Conservation (phyloP, 2,888 invertebrate species). For the Ceratothoa steindachneri region DNA sequence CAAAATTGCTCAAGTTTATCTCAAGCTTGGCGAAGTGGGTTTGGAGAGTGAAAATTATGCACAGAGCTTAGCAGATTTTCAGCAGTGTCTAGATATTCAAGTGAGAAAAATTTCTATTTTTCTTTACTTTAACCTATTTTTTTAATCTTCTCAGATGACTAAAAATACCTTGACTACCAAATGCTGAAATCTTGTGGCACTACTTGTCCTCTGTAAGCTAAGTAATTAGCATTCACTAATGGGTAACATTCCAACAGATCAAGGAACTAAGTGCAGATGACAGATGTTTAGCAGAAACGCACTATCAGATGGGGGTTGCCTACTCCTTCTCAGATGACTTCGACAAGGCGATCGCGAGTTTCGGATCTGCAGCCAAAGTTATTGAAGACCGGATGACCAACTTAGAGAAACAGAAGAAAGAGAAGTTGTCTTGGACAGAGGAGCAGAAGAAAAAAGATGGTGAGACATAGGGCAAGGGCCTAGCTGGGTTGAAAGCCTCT, state of each 20-base stretch:
- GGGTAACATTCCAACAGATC: too few species aligned
- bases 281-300: constrained; percentile 73
- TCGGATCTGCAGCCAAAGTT: constrained; percentile 69
- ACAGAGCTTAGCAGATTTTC: constrained; percentile 75
- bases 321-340: constrained; percentile 71
- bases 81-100: constrained; percentile 59
- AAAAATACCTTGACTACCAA: too few species aligned
- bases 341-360: constrained; percentile 72
- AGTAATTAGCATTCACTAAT: too few species aligned
- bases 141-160: too few species aligned
- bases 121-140: too few species aligned
- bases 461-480: too few species aligned
- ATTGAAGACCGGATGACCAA: constrained; percentile 66
- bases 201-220: too few species aligned
- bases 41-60: constrained; percentile 85
- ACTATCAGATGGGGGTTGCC: constrained; percentile 85
- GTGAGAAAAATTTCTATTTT: too few species aligned
- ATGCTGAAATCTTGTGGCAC: too few species aligned
- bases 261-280: constrained; percentile 58
- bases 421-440: constrained; percentile 57
- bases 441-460: constrained; percentile 31
- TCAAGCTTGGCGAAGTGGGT: constrained; percentile 83
- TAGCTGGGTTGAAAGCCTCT: too few species aligned
- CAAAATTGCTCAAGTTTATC: constrained; percentile 73
- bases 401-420: constrained; percentile 57